Conservation (phyloP, 2,113 vertebrate genomes). For the Progne subis region DNA sequence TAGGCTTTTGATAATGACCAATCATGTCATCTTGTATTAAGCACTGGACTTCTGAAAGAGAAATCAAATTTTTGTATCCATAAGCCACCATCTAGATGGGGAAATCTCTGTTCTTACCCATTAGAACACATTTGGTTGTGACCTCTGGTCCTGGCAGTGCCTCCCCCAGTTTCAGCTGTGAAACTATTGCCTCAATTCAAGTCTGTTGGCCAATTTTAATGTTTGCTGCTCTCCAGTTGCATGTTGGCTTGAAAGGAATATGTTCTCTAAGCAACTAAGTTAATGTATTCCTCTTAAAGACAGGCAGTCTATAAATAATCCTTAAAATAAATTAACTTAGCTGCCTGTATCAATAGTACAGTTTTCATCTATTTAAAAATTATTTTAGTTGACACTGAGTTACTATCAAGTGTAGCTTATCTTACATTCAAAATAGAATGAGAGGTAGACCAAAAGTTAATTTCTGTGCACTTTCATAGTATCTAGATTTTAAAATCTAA, state of each 20-base stretch:
- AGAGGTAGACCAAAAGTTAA: neutral
- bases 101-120: neutral
- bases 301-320: slow-evolving; percentile 50
- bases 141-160: neutral
- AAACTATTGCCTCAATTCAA: neutral
- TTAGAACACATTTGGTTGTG: neutral
- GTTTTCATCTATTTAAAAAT: neutral
- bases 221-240: neutral
- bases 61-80: neutral
- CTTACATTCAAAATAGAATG: neutral
- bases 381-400: neutral
- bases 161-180: neutral
- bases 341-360: neutral
- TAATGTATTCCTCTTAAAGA: slow-evolving; percentile 20
- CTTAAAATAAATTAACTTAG: slow-evolving; percentile 6
- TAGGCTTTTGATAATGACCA: neutral
- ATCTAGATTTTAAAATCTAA: neutral
- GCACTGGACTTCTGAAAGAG: neutral
- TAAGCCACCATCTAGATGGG: neutral
- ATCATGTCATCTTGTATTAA: neutral
- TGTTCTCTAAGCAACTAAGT: slow-evolving; percentile 44
- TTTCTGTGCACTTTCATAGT: neutral
- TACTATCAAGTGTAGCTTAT: neutral
- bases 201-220: neutral
- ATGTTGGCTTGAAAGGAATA: slow-evolving; percentile 10